Conservation (phyloP, 2,113 vertebrate species). For the Sorex fumeus region DNA sequence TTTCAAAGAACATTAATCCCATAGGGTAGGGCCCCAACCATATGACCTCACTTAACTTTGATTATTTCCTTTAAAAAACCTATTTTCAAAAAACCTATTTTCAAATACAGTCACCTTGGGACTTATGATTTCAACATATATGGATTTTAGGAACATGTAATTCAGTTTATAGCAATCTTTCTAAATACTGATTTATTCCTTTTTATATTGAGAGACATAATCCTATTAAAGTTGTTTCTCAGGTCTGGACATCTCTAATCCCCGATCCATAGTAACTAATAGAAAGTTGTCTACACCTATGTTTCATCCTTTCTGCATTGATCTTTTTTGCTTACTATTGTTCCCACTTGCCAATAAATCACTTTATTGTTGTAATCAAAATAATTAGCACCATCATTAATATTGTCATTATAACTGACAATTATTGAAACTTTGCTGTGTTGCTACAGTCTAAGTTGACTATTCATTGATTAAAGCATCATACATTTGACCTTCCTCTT, state of each 20-base stretch:
- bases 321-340: slow-evolving; percentile 25
- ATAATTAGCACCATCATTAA: slow-evolving; percentile 15
- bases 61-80: not conserved
- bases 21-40: not conserved
- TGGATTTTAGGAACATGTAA: not conserved
- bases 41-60: slow-evolving; percentile 23
- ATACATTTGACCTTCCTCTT: not conserved
- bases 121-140: not conserved
- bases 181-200: not conserved
- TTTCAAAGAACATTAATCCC: not conserved
- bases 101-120: not conserved
- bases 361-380: slow-evolving; percentile 44
- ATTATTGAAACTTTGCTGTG: not conserved
- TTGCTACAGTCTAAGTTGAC: not conserved
- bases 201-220: not conserved
- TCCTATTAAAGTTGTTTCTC: not conserved
- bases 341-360: not conserved
- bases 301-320: slow-evolving; percentile 45
- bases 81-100: not conserved
- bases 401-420: not conserved
- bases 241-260: not conserved
- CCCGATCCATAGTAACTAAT: not conserved
- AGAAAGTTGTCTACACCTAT: not conserved
- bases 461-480: not conserved
- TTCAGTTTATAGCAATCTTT: not conserved